Evolutionary conservation across 2,113 vertebrate genomes (phyloP).

Genomic region (Oncorhynchus keta): DNA sequence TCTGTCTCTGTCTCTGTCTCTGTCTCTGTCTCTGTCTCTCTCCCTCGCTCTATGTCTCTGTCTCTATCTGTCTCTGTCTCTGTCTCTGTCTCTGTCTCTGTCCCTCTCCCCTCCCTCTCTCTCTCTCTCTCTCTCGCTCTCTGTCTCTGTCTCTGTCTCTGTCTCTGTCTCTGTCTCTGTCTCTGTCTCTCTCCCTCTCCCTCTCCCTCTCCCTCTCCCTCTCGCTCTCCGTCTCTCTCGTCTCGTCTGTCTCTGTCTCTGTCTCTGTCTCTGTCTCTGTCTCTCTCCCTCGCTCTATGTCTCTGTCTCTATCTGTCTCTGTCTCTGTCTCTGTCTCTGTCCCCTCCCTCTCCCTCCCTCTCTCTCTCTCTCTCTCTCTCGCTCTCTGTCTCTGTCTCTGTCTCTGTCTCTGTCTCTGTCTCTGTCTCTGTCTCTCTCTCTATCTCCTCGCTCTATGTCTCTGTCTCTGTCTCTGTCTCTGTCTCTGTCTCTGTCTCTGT

Average conservation of each 20-base stretch:
- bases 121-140: constrained; percentile 1
- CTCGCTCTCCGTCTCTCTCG: background rate
- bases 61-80: constrained; percentile 6
- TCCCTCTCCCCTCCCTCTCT: no score
- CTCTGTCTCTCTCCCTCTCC: constrained; percentile 1
- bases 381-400: background rate
- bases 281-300: background rate
- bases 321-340: background rate
- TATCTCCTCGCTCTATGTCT: no score
- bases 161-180: no score
- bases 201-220: background rate
- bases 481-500: constrained; percentile 2
- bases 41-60: no score
- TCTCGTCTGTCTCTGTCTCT: background rate
- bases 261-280: background rate
- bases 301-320: background rate
- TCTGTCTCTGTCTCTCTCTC: constrained; percentile 4
- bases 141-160: no score
- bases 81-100: no score
- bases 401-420: no score
- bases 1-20: background rate
- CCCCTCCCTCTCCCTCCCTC: background rate
- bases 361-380: constrained; percentile 1
- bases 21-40: constrained; percentile 6
- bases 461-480: background rate